phyloP scores from a whole-genome alignment of 2,113 vertebrate species.

The Rattus rattus region DNA sequence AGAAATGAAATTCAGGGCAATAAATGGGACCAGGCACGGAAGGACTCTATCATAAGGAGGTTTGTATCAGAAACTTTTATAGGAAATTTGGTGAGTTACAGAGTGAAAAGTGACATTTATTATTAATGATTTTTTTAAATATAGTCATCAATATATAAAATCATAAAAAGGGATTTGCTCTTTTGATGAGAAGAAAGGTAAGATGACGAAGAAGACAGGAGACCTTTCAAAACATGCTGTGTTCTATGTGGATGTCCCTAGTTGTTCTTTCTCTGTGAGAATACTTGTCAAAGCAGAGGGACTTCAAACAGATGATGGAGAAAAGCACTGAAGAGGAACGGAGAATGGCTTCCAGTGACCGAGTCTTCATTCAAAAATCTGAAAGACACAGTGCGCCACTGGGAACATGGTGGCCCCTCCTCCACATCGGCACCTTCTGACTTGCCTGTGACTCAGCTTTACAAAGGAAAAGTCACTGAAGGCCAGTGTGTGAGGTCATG shows the following conservation, averaged over 20 bases:
- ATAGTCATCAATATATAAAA: neutral
- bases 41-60: neutral
- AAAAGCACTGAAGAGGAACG: neutral
- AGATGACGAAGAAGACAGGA: neutral
- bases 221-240: neutral
- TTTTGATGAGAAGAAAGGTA: neutral
- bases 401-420: neutral
- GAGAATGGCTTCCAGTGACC: too few relatives aligned
- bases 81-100: neutral
- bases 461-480: neutral
- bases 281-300: neutral
- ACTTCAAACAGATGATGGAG: neutral
- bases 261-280: neutral
- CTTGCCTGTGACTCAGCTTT: too few relatives aligned
- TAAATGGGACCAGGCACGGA: neutral
- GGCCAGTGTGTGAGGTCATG: neutral
- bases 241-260: neutral
- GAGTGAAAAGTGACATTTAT: neutral
- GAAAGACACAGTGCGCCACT: neutral
- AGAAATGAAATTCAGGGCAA: neutral
- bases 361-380: neutral
- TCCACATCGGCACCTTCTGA: too few relatives aligned
- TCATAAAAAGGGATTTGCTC: neutral
- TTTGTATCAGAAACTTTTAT: neutral
- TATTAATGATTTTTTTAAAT: neutral